phyloP scores from a whole-genome alignment of 1,140 invertebrate genomes.

The Zaprionus tsacasi region DNA sequence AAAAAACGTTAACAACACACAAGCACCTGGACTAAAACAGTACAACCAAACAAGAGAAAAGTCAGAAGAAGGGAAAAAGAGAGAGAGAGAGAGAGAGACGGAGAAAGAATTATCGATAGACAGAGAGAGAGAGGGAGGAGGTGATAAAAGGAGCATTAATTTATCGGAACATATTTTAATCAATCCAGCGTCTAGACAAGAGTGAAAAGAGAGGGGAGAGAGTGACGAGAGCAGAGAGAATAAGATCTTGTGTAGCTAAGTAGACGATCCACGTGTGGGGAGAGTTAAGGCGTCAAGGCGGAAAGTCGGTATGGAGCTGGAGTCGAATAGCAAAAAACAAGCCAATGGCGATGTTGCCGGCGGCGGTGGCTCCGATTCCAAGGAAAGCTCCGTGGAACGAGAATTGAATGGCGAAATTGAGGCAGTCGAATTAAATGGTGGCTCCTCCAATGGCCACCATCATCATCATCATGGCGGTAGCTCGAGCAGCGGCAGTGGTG shows the following conservation, averaged over 20 bases:
- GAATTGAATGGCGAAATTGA: slow-evolving; percentile 79
- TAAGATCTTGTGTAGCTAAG: neutral
- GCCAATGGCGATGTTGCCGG: slow-evolving; percentile 52
- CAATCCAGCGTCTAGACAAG: neutral
- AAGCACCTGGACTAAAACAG: slow-evolving; percentile 67
- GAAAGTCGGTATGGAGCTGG: slow-evolving; percentile 64
- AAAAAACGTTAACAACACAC: neutral
- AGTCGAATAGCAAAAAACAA: slow-evolving; percentile 59
- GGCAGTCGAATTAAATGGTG: slow-evolving; percentile 73
- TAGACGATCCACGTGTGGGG: slow-evolving; percentile 1
- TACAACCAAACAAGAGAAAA: slow-evolving; percentile 50
- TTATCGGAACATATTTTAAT: neutral
- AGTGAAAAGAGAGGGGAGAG: neutral
- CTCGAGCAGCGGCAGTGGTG: slow-evolving; percentile 23
- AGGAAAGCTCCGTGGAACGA: slow-evolving; percentile 81
- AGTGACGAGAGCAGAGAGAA: neutral
- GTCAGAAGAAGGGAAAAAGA: slow-evolving; percentile 17
- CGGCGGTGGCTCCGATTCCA: slow-evolving; percentile 62
- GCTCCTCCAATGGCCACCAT: slow-evolving; percentile 47
- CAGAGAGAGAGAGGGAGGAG: neutral
- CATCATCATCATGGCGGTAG: slow-evolving; percentile 15
- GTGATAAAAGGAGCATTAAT: neutral
- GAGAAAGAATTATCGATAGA: neutral
- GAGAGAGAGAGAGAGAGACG: slow-evolving; percentile 1
- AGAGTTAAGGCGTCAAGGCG: neutral